These are phyloP conservation scores for Lathamus discolor DNA, from an alignment of 2,113 vertebrate genomes.

Conservation along the genomic window DNA sequence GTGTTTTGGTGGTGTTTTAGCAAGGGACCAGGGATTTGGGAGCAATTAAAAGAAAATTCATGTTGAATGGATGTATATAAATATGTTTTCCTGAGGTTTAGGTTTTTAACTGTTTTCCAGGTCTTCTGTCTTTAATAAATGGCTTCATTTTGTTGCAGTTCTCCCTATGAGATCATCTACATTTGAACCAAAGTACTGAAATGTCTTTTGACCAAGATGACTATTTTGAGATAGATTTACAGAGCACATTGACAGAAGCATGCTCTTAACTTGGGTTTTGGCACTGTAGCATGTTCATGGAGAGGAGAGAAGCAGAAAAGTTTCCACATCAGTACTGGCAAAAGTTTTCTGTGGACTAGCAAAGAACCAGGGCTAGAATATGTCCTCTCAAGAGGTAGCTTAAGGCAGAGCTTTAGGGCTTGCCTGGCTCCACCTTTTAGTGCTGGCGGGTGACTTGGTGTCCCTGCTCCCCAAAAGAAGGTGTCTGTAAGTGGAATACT, in stretches of 20 bases:
- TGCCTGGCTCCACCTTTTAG: not conserved
- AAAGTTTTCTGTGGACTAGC: not conserved
- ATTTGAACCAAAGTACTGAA: slow-evolving; percentile 46
- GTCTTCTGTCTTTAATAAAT: slow-evolving; percentile 54
- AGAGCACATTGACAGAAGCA: not conserved
- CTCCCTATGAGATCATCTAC: slow-evolving; percentile 47
- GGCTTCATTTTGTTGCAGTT: not conserved
- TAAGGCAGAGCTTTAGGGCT: not conserved
- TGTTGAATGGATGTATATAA: not conserved
- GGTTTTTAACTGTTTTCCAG: slow-evolving; percentile 19
- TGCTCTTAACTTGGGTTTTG: slow-evolving; percentile 10
- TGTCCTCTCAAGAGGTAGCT: not conserved
- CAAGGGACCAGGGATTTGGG: not conserved
- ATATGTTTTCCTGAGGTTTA: not conserved
- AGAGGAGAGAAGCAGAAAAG: not conserved
- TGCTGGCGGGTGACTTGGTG: not conserved
- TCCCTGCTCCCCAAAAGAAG: not conserved
- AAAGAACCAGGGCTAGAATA: not conserved
- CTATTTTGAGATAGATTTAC: slow-evolving; percentile 47
- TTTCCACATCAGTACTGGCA: slow-evolving; percentile 1
- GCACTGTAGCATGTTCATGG: not conserved
- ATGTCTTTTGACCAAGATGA: slow-evolving; percentile 48
- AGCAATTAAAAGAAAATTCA: not conserved
- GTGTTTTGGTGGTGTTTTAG: not conserved
- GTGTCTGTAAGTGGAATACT: not conserved